These are phyloP conservation scores for Trachurus trachurus DNA, from an alignment of 2,797 vertebrate species.

Conservation along the genomic window DNA sequence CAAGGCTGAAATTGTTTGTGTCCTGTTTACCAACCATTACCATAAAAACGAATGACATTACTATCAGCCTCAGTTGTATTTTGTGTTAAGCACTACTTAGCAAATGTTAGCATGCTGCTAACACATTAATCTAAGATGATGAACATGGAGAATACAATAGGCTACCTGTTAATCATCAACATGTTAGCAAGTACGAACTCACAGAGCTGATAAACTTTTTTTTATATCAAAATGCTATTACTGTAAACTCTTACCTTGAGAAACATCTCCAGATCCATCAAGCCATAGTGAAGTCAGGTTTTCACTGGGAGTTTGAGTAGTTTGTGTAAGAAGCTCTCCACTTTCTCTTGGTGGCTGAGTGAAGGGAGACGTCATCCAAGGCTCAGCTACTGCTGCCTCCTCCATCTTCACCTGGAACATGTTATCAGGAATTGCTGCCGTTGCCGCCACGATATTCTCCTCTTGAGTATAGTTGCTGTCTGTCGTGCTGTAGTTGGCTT, in stretches of 20 bases:
- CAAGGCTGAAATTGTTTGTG: neutral
- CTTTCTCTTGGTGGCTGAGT: constrained; percentile 56
- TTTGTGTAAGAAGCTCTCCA: constrained; percentile 37
- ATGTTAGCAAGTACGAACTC: neutral
- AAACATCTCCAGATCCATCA: constrained; percentile 77
- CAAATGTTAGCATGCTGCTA: neutral
- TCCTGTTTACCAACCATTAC: neutral
- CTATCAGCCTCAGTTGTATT: neutral
- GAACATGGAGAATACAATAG: neutral
- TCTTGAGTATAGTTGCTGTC: constrained; percentile 43
- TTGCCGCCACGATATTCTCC: constrained; percentile 39
- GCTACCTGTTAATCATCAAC: neutral
- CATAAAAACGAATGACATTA: neutral
- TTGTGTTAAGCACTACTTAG: neutral
- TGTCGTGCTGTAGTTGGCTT: constrained; percentile 43
- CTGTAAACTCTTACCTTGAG: constrained; percentile 69
- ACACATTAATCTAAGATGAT: neutral
- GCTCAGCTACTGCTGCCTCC: constrained; percentile 37
- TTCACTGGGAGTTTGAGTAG: constrained; percentile 31
- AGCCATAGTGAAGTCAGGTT: constrained; percentile 49
- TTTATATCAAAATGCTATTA: neutral
- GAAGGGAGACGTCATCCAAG: constrained; percentile 35
- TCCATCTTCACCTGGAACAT: constrained; percentile 41
- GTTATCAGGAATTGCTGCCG: constrained; percentile 37
- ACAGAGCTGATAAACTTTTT: neutral